Evolutionary conservation across 2,888 invertebrate species (phyloP).

Genomic region (Eledone cirrhosa): DNA sequence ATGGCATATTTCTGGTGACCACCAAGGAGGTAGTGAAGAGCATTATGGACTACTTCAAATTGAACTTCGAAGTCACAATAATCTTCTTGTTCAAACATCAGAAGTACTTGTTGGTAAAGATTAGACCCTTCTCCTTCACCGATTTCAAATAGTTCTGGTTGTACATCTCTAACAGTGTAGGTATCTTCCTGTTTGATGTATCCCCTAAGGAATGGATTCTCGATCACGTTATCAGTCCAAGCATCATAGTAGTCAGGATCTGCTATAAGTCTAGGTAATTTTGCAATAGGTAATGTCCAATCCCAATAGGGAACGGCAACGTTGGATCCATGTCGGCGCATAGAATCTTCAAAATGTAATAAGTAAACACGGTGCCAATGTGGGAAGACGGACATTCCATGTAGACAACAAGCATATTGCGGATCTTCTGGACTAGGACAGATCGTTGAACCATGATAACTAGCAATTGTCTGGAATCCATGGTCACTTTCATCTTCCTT

Average conservation of each 20-base stretch:
- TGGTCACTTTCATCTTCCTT: slow-evolving; percentile 37
- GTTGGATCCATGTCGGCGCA: slow-evolving; percentile 30
- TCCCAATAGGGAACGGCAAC: slow-evolving; percentile 43
- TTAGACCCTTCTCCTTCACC: slow-evolving; percentile 26
- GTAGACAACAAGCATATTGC: slow-evolving; percentile 39
- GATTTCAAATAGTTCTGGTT: slow-evolving; percentile 25
- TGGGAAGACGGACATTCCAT: slow-evolving; percentile 39
- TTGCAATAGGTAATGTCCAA: slow-evolving; percentile 35
- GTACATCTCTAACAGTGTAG: slow-evolving; percentile 25
- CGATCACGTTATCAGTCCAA: slow-evolving; percentile 18
- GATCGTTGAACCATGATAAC: slow-evolving; percentile 37
- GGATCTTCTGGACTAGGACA: slow-evolving; percentile 35
- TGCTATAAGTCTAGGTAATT: slow-evolving; percentile 35
- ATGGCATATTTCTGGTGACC: slow-evolving; percentile 35
- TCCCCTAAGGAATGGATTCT: slow-evolving; percentile 31
- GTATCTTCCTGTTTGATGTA: slow-evolving; percentile 16
- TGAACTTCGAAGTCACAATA: too few relatives aligned
- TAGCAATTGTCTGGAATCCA: slow-evolving; percentile 39
- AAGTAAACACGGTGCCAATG: slow-evolving; percentile 40
- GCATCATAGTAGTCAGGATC: slow-evolving; percentile 26
- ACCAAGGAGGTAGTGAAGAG: slow-evolving; percentile 33
- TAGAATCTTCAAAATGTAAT: slow-evolving; percentile 35
- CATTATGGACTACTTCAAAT: slow-evolving; percentile 31
- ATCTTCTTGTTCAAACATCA: slow-evolving; percentile 30
- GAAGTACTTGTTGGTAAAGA: slow-evolving; percentile 23